Base-by-base conservation (phyloP, 2,888 invertebrate genomes). In the Neoascia interrupta region DNA sequence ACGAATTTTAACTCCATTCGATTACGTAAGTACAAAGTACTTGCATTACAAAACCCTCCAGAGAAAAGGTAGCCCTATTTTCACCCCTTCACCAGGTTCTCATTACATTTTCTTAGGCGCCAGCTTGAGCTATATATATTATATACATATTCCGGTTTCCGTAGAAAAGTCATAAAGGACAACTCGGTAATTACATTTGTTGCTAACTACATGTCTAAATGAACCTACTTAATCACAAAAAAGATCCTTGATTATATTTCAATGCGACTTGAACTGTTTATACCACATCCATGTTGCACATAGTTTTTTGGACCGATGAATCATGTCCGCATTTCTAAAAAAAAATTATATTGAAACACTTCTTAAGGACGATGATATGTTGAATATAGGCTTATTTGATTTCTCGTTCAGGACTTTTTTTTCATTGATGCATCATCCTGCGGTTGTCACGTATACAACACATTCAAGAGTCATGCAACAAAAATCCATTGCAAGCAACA, bases 361-460 rank as follows among this genome's bases (percentile, higher is more conserved):
- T n/a, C n/a, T n/a, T 41, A 49, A 26, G 15, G 21, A 5, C 19
- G 21, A 28, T 36, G 37, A n/a, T n/a, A 56, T 37, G 21, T 11
- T 23, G 41, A 60, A n/a, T n/a, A n/a, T n/a, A n/a, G n/a, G n/a
- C n/a, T n/a, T n/a, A n/a, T n/a, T n/a, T n/a, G n/a, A n/a, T n/a
- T n/a, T n/a, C n/a, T n/a, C n/a, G n/a, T n/a, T n/a, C n/a, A n/a
- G n/a, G n/a, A n/a, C n/a, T 47, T 54, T 26, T 53, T 18, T 37
- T 53, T 70, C 5, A 36, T 61, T 56, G 61, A 28, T 68, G 66
- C 73, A 73, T 79, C 79, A 66, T 73, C 73, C 54, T 79, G 79
- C 79, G 66, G 79, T 61, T 39, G 73, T 72, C 79, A 79, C 49
- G 60, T 60, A 66, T n/a, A n/a, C n/a, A 34, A 73, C 45, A 79